These are phyloP conservation scores for Caenorhabditis remanei DNA, from an alignment of 1,140 invertebrate species.

Conservation along the genomic window DNA sequence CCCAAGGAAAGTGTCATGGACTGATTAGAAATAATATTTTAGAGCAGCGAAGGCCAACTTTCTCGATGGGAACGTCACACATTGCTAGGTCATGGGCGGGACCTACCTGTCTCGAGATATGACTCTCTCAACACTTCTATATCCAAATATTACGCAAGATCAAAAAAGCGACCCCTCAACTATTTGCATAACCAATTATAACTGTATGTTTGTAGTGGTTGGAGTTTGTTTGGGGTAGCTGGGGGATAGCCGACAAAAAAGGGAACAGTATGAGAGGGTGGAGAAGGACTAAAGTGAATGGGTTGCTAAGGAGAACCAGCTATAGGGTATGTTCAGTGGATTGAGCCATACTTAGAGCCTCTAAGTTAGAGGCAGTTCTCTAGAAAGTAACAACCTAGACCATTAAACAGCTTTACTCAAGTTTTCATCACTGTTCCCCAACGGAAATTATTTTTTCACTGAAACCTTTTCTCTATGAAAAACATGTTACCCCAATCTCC, in stretches of 20 bases:
- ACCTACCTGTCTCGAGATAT: too few species aligned
- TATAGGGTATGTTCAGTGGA: too few species aligned
- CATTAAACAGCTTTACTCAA: too few species aligned
- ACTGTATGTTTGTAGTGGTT: neutral
- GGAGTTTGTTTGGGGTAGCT: neutral
- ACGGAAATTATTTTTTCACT: too few species aligned
- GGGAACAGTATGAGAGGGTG: neutral
- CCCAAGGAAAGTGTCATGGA: neutral
- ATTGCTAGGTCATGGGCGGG: too few species aligned
- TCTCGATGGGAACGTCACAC: too few species aligned
- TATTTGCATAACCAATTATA: conserved; percentile 53
- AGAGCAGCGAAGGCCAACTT: too few species aligned
- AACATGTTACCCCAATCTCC: neutral
- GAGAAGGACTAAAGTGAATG: neutral
- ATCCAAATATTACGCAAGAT: conserved; percentile 46
- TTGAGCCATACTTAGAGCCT: too few species aligned
- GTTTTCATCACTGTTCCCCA: too few species aligned
- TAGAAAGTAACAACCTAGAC: too few species aligned
- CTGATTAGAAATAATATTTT: neutral
- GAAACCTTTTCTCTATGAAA: neutral
- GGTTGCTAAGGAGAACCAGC: too few species aligned
- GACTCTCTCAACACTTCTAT: neutral
- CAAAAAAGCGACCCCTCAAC: neutral
- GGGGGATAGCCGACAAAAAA: neutral
- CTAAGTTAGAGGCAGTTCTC: too few species aligned